phyloP scores from a whole-genome alignment of 1,140 invertebrate genomes.

The Apis mellifera region Amel_HAv3.1 CM009936.2:15323501-15324000 shows the following conservation, averaged over 20 bases:
- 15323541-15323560: constrained; percentile 39
- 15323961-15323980: too few species aligned
- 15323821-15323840: too few species aligned
- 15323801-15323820: too few species aligned
- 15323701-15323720: constrained; percentile 6
- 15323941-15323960: too few species aligned
- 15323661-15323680: constrained; percentile 12
- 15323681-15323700: constrained; percentile 48
- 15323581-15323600: constrained; percentile 22
- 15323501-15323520: constrained; percentile 27
- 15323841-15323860: too few species aligned
- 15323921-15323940: too few species aligned
- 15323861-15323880: too few species aligned
- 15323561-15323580: constrained; percentile 35
- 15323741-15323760: neutral
- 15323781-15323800: too few species aligned
- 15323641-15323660: constrained; percentile 32
- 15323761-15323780: too few species aligned
- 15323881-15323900: too few species aligned
- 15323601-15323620: constrained; percentile 22
- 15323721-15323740: neutral
- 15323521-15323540: constrained; percentile 24
- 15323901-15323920: too few species aligned
- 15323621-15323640: constrained; percentile 17
- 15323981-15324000: too few species aligned